phyloP scores from a whole-genome alignment of 2,888 invertebrate species.

The Stenichneumon culpator region DNA sequence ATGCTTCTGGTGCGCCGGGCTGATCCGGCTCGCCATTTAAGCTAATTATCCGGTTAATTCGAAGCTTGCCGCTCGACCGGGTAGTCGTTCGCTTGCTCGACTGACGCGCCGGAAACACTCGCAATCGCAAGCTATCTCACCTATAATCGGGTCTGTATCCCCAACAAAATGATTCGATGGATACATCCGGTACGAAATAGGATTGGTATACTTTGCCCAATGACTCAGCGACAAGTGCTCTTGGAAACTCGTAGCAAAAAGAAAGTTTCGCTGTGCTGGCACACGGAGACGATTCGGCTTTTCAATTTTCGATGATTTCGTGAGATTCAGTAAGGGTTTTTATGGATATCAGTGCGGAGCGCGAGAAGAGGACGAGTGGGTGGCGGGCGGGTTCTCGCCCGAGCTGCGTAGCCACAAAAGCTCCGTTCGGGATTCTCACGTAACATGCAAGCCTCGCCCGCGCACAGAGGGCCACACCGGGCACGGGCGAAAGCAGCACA shows the following conservation, averaged over 20 bases:
- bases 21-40: slow-evolving; percentile 67
- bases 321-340: slow-evolving; percentile 82
- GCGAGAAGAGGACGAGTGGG: slow-evolving; percentile 40
- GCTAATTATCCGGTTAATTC: slow-evolving; percentile 69
- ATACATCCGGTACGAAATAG: background rate
- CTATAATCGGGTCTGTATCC: background rate
- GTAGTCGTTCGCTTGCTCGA: slow-evolving; percentile 32
- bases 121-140: slow-evolving; percentile 35
- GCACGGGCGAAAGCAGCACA: slow-evolving; percentile 12
- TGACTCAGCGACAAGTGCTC: background rate
- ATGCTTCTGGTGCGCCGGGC: slow-evolving; percentile 41
- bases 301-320: slow-evolving; percentile 85
- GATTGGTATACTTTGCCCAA: background rate
- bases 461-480: slow-evolving; percentile 50
- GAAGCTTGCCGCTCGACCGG: slow-evolving; percentile 64
- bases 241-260: background rate
- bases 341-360: slow-evolving; percentile 46
- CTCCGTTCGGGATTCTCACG: slow-evolving; percentile 59
- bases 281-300: slow-evolving; percentile 71
- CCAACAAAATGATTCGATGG: background rate
- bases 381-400: slow-evolving; percentile 46
- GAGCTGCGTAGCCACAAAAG: slow-evolving; percentile 63
- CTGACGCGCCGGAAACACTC: slow-evolving; percentile 44
- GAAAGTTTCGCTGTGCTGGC: background rate
- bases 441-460: slow-evolving; percentile 57